Evolutionary conservation across 2,888 invertebrate genomes (phyloP), one percentile per base, ranked within the genome.

Genomic region (Xestia c-nigrum): DNA sequence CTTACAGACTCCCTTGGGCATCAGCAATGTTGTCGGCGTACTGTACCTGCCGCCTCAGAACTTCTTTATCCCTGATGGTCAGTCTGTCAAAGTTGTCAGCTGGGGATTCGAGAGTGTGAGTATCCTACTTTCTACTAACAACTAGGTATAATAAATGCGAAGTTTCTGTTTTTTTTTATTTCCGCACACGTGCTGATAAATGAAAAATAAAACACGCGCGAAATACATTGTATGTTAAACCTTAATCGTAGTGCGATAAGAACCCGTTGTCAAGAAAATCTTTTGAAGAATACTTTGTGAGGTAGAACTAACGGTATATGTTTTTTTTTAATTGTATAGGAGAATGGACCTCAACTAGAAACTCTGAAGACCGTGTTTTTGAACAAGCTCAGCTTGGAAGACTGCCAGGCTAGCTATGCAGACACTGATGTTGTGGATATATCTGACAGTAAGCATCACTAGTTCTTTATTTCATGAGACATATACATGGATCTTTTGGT

Each of bases 51-150:
- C 95, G 0, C 91, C 92, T 0, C 74, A 87, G 16, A 85, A 86
- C 47, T 88, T 72, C 4, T 81, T 66, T 69, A 91, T 95, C 19
- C 84, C 91, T 24, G 93, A 93, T 63, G 91, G 90, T 16, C 84
- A 89, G 3, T 12, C 78, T 0, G 82, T 92, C 38, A 90, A 89
- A 63, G 78, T 93, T 38, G 91, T 93, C 19, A 93, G 95, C 86
- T 95, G 95, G 95, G 95, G 95, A 74, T 94, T 94, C 59, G 92
- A 93, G 78, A 81, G 86, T 65, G 95, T 95, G 76, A 92, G 93
- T 89, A n/a, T 43, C 46, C 14, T 46, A 46, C 1, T 46, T 31
- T 31, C 31, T 31, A 31, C 31, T 31, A 31, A 31, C 31, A 31
- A 31, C n/a, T n/a, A n/a, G n/a, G 31, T 31, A 31, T 31, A 31